These are phyloP conservation scores for Rhipidura dahli DNA, from an alignment of 2,113 vertebrate genomes.

Conservation along the genomic window DNA sequence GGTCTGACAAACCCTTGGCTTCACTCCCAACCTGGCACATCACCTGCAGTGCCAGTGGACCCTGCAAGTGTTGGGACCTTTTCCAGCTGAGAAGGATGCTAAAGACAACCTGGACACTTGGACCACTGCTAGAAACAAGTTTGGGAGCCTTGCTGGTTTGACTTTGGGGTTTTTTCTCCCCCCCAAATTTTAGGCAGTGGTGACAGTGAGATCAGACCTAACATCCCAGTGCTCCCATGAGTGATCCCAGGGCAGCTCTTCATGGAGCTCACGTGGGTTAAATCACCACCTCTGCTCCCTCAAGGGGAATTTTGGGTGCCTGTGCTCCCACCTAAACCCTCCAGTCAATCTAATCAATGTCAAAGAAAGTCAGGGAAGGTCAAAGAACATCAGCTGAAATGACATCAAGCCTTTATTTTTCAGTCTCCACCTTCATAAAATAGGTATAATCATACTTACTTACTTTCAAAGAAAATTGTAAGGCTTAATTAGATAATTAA, in stretches of 20 bases:
- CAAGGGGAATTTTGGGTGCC: background rate
- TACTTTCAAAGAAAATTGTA: conserved; percentile 36
- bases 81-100: background rate
- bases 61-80: background rate
- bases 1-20: background rate
- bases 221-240: background rate
- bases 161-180: background rate
- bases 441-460: conserved; percentile 34
- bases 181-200: background rate
- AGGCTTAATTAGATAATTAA: conserved; percentile 67
- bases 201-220: background rate
- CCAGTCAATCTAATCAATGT: background rate
- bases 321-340: background rate
- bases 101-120: background rate
- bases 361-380: background rate
- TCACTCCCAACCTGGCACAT: background rate
- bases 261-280: background rate
- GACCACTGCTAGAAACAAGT: background rate
- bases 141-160: background rate
- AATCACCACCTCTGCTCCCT: background rate
- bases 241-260: background rate
- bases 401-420: conserved; percentile 28
- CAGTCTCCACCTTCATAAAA: conserved; percentile 25
- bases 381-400: background rate
- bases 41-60: accelerated